Percentiles rank a stretch among this genome's conserved stretches.
Evolutionary conservation across 2,888 invertebrate species (phyloP).

Genomic region (Pycnomerus fuliginosus): DNA sequence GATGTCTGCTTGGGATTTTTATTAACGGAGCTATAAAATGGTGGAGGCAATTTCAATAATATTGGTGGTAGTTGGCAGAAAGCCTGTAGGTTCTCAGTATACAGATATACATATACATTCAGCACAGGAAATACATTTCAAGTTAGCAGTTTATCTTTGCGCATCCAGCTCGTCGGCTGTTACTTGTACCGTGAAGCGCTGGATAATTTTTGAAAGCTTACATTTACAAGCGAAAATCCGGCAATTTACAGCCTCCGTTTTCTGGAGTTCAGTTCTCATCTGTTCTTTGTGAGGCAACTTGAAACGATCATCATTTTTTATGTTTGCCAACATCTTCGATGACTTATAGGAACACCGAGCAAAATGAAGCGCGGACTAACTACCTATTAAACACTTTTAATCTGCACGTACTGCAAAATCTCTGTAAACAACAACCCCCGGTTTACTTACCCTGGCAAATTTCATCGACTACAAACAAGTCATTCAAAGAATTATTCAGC

Average conservation of each 20-base stretch:
- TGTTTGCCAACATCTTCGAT: slow-evolving; percentile 4
- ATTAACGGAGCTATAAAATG: too few relatives aligned
- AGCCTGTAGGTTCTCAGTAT: too few relatives aligned
- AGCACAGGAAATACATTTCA: slow-evolving; percentile 18
- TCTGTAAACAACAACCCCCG: too few relatives aligned
- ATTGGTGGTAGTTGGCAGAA: too few relatives aligned
- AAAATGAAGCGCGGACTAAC: neutral
- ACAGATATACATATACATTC: too few relatives aligned
- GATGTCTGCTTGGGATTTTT: slow-evolving; percentile 19
- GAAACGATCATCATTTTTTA: slow-evolving; percentile 15
- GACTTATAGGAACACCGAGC: slow-evolving; percentile 4
- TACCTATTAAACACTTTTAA: neutral
- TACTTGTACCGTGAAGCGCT: slow-evolving; percentile 37
- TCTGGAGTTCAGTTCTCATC: slow-evolving; percentile 7
- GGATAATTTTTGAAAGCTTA: slow-evolving; percentile 42
- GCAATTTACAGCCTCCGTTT: slow-evolving; percentile 33
- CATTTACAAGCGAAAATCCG: slow-evolving; percentile 41
- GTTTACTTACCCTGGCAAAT: too few relatives aligned
- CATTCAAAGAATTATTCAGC: too few relatives aligned
- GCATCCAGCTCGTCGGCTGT: slow-evolving; percentile 32
- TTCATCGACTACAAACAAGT: too few relatives aligned
- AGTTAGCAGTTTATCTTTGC: slow-evolving; percentile 19
- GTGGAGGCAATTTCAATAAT: too few relatives aligned
- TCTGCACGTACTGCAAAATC: too few relatives aligned
- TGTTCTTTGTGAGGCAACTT: slow-evolving; percentile 4